phyloP scores from a whole-genome alignment of 2,113 vertebrate genomes.

The Megaleporinus macrocephalus region DNA sequence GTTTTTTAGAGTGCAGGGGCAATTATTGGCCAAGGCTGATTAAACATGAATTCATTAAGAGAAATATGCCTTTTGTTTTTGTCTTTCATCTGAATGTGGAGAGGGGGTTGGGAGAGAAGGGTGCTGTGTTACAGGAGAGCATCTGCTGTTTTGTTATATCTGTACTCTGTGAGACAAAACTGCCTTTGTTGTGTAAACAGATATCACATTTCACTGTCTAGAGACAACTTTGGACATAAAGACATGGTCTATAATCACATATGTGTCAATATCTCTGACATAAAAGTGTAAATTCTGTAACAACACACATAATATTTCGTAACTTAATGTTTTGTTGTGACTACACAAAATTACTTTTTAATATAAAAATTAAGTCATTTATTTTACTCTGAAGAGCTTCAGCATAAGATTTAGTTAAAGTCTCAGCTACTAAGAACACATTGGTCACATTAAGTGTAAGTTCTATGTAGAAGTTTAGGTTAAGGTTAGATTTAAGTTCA shows the following conservation, averaged over 20 bases:
- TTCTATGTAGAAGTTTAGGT: too few relatives aligned
- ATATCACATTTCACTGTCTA: neutral
- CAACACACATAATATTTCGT: neutral
- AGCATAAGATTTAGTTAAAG: too few relatives aligned
- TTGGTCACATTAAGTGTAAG: too few relatives aligned
- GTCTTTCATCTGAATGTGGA: conserved; percentile 39
- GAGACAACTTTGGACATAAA: neutral
- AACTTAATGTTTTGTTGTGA: neutral
- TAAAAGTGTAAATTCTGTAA: neutral
- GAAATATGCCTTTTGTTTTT: conserved; percentile 45
- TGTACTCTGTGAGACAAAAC: conserved; percentile 19
- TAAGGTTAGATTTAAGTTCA: too few relatives aligned
- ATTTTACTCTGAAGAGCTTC: too few relatives aligned
- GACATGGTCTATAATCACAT: neutral
- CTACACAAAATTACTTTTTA: neutral
- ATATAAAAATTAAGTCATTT: too few relatives aligned
- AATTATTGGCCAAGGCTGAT: conserved; percentile 63
- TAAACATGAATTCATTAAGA: conserved; percentile 62
- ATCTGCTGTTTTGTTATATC: conserved; percentile 51
- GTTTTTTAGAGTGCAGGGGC: conserved; percentile 51
- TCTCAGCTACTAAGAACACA: too few relatives aligned
- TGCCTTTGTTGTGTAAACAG: conserved; percentile 31
- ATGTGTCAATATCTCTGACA: neutral
- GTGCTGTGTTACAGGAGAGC: conserved; percentile 21
- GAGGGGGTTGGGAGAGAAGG: conserved; percentile 13